Evolutionary conservation across 2,888 invertebrate genomes (phyloP).

Genomic region (Spatulosminthurus flaviceps): DNA sequence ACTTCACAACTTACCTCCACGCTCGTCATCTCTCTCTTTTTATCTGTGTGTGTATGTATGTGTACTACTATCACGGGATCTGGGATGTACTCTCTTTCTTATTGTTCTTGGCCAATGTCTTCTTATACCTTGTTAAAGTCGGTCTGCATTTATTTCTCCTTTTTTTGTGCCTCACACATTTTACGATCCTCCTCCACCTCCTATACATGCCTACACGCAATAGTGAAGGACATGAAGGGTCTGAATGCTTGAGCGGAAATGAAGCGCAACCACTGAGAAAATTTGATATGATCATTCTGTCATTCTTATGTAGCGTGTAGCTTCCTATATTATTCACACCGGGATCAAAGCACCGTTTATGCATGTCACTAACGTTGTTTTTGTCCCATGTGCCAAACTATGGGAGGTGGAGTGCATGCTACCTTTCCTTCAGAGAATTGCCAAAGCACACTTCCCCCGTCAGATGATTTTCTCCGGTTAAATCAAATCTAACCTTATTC

Average conservation of each 20-base stretch:
- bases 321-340: background rate
- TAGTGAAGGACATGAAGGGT: background rate
- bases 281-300: conserved; percentile 48
- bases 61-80: background rate
- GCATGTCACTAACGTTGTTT: background rate
- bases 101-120: background rate
- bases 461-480: no score
- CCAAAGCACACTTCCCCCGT: background rate
- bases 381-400: background rate
- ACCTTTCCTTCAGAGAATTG: background rate
- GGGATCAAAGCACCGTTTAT: conserved; percentile 9
- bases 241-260: conserved; percentile 49
- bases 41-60: conserved; percentile 11
- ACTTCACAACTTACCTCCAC: conserved; percentile 43
- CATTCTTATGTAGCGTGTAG: conserved; percentile 30
- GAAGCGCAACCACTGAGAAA: conserved; percentile 54
- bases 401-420: background rate
- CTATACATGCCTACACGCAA: no score
- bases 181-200: background rate
- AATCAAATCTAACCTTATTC: no score
- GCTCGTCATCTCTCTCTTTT: conserved; percentile 19
- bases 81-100: conserved; percentile 2
- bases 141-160: background rate
- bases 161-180: conserved; percentile 10
- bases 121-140: background rate